Evolutionary conservation across 2,888 invertebrate genomes (phyloP).

Genomic region (Argyresthia goedartella): DNA sequence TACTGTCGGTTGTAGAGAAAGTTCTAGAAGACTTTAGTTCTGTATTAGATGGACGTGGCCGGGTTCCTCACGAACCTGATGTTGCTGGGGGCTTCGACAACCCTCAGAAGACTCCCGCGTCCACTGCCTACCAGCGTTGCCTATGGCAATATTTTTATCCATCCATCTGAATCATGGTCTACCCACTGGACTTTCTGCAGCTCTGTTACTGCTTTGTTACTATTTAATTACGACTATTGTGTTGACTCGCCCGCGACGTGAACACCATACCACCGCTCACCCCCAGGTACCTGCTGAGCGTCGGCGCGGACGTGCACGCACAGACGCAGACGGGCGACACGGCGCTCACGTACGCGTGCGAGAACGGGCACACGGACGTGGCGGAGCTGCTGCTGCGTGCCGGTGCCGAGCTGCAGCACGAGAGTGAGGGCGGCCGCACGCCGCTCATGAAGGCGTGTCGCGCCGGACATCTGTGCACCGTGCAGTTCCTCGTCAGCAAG

Average conservation of each 20-base stretch:
- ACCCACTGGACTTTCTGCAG: no score
- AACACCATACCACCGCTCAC: no score
- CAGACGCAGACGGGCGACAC: constrained; percentile 96
- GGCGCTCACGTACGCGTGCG: constrained; percentile 97
- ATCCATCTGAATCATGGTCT: no score
- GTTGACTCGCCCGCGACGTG: no score
- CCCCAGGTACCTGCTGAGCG: constrained; percentile 79
- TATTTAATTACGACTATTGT: no score
- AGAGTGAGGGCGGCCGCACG: constrained; percentile 96
- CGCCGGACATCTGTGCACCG: constrained; percentile 95
- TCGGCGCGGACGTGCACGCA: constrained; percentile 92
- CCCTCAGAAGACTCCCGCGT: no score
- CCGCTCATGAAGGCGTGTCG: constrained; percentile 99
- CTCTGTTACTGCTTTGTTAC: no score
- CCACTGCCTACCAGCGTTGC: no score
- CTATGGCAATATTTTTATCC: no score
- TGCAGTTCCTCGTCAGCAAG: constrained; percentile 93
- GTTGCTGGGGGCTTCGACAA: constrained; percentile 94
- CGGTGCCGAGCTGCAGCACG: constrained; percentile 94
- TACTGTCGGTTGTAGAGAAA: no score
- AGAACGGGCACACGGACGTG: constrained; percentile 98
- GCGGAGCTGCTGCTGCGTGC: constrained; percentile 92
- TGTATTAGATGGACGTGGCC: constrained; percentile 76
- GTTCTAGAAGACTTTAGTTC: no score
- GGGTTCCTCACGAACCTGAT: constrained; percentile 96